Evolutionary conservation across 2,113 vertebrate genomes (phyloP), one percentile per base, ranked within the genome.

Genomic region (Halichoeres trimaculatus): DNA sequence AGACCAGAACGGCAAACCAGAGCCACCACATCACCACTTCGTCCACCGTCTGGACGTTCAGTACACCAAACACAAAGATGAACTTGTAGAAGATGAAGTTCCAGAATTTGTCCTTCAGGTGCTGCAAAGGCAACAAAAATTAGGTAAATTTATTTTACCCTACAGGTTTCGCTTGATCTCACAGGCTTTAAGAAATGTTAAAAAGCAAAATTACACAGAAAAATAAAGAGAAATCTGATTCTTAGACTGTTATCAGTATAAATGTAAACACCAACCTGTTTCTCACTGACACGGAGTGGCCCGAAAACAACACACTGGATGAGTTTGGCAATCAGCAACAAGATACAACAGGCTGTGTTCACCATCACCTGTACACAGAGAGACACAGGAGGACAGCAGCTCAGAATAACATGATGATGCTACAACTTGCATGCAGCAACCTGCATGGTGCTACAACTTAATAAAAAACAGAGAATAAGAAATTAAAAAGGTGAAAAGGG

Each of bases 51-150:
- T 99, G 98, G 66, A 99, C 98, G 62, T 99, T 99, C 88, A 99
- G 88, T 35, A 99, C 98, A 0, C 98, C 98, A 63, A 99, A 99
- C 84, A 99, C 98, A 89, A 99, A 99, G 90, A 99, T 99, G 88
- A 99, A 99, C 91, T 99, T 99, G 93, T 99, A 99, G 94, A 99
- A 99, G 87, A 99, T 96, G 89, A 99, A 99, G 90, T 99, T 99
- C 98, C 98, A 99, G 89, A 99, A 99, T 79, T 99, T 99, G 92
- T 99, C 98, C 85, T 99, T 99, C 52, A 99, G 94, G 78, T 99
- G 98, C 98, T 99, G 83, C 20, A 8, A 19, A 59, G 62, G 10
- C 1, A 58, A 38, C 54, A 16, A 0, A 54, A n/a, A 57, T n/a
- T n/a, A n/a, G n/a, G n/a, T n/a, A n/a, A n/a, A n/a, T n/a, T n/a